Percentiles rank a stretch among this genome's conserved stretches.
Evolutionary conservation across 2,113 vertebrate species (phyloP).

Genomic region (Pontoporia blainvillei): DNA sequence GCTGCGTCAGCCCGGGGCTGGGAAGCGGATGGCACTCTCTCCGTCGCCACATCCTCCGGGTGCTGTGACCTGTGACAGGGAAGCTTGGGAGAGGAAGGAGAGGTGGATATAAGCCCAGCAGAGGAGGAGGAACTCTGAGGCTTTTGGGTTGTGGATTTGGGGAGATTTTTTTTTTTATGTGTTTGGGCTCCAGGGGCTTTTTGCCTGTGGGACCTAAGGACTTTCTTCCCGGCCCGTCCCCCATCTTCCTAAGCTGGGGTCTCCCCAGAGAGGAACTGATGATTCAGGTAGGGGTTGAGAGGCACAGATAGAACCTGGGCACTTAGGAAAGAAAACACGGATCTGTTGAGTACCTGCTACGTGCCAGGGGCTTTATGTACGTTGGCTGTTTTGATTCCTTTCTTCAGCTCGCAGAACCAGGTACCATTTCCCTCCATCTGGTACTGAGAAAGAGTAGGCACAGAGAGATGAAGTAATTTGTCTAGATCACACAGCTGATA

Average conservation of each 20-base stretch:
- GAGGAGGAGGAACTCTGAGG: background rate
- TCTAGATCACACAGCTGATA: background rate
- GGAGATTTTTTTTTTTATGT: background rate
- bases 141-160: background rate
- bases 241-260: background rate
- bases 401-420: background rate
- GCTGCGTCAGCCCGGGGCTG: background rate
- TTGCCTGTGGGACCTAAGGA: background rate
- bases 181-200: background rate
- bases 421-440: background rate
- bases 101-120: too few species aligned
- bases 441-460: background rate
- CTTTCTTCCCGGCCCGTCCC: background rate
- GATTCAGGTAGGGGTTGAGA: background rate
- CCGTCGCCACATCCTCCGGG: fast-evolving
- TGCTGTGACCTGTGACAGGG: too few species aligned
- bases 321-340: background rate
- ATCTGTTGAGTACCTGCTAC: background rate
- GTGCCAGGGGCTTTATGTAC: background rate
- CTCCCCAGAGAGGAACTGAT: background rate
- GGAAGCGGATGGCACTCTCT: background rate
- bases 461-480: background rate
- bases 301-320: background rate
- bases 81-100: background rate
- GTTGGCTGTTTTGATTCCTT: background rate